A percentile compares a stretch with the other conserved stretches of the same genome.
Evolutionary conservation across 2,888 invertebrate genomes (phyloP).

Genomic region (Sipha maydis): DNA sequence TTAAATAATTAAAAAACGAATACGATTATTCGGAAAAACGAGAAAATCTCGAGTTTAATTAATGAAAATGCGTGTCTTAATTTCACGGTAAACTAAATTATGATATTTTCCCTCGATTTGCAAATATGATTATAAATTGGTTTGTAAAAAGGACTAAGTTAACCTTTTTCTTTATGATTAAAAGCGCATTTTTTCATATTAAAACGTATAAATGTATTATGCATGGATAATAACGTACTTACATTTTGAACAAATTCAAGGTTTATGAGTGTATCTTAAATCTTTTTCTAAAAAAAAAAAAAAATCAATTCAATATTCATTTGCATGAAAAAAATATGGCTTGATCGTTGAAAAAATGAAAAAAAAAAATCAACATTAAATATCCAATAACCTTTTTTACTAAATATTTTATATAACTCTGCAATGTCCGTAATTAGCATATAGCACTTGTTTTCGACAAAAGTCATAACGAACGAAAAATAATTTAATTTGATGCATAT

Average conservation of each 20-base stretch:
- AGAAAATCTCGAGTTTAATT: neutral
- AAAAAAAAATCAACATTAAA: neutral
- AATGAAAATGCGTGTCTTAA: neutral
- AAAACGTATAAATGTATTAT: neutral
- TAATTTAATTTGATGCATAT: too few species aligned
- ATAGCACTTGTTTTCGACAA: neutral
- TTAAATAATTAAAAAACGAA: neutral
- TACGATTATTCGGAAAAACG: neutral
- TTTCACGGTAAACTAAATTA: neutral
- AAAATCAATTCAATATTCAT: neutral
- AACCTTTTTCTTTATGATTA: neutral
- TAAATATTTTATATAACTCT: neutral
- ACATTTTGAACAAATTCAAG: slow-evolving; percentile 5
- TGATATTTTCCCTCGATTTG: neutral
- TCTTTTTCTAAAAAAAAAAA: neutral
- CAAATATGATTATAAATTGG: neutral
- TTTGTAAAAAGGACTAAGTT: neutral
- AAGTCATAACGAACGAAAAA: neutral
- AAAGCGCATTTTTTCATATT: neutral
- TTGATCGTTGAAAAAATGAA: neutral
- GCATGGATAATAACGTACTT: neutral
- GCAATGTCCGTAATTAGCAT: neutral
- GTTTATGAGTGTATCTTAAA: neutral
- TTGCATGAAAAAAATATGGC: neutral
- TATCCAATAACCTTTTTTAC: neutral